Evolutionary conservation across 2,888 invertebrate species (phyloP), one percentile per base, ranked within the genome.

Genomic region (Plemyria rubiginata): DNA sequence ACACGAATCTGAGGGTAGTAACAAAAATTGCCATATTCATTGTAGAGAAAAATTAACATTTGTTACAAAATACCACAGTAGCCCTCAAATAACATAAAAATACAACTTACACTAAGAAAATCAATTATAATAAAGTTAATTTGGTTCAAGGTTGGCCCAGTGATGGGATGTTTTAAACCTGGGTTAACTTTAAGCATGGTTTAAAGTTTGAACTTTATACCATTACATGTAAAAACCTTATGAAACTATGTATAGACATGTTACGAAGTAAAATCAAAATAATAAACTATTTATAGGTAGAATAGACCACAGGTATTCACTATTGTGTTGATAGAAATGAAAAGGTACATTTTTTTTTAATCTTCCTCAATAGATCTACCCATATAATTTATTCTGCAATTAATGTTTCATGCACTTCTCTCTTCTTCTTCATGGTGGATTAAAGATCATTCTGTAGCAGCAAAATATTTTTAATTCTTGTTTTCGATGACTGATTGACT

Each of bases 231-330:
- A 29, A 38, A 32, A 38, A 11, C 36, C 36, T 45, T 32, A 45
- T 2, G 32, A 43, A 45, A 16, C 38, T 32, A 46, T 28, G 11
- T 46, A 6, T 22, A 40, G 61, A 56, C 57, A 22, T 63, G 52
- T 54, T 41, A 51, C 54, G 40, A 29, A 63, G 51, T n/a, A 55
- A 63, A 58, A 22, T 15, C 28, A 15, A n/a, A 5, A 41, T 41
- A n/a, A 15, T 43, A 13, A 13, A 43, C 8, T 1, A 43, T 5
- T 5, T 15, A 15, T 6, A 2, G 43, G 8, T 43, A 1, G 8
- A 13, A 43, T 8, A 8, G 7, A 45, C 43, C 43, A 32, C 43
- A 15, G 8, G 9, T n/a, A 41, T 8, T 43, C 43, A 43, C 15
- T 43, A 13, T 43, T 7, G 15, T 8, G 43, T 15, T 15, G 13